These are phyloP conservation scores for Poecilia gillii DNA, from an alignment of 2,797 vertebrate genomes.

Conservation along the genomic window DNA sequence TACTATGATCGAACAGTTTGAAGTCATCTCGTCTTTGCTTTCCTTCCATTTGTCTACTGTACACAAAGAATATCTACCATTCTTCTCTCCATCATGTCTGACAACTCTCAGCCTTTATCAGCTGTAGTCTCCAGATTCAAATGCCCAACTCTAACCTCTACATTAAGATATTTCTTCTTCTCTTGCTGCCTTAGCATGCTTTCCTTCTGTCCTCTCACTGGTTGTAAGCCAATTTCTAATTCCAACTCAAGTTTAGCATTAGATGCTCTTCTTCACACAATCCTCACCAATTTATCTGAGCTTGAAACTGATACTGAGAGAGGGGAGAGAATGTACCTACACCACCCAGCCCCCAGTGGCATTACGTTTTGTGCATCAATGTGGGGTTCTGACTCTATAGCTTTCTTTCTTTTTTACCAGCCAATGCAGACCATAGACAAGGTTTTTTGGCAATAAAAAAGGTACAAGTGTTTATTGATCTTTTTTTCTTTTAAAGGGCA, in stretches of 20 bases:
- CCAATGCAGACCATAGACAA: background rate
- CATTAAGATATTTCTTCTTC: background rate
- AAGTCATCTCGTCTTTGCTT: no score
- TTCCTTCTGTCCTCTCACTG: background rate
- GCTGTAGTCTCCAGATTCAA: background rate
- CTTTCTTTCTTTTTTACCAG: background rate
- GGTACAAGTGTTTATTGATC: background rate
- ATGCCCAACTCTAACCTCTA: background rate
- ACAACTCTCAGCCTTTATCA: no score
- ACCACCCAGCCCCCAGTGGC: no score
- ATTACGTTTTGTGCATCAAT: background rate
- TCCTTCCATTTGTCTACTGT: no score
- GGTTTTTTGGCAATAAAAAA: background rate
- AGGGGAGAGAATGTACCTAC: background rate
- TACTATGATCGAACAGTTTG: no score
- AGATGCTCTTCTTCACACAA: background rate
- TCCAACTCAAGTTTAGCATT: no score
- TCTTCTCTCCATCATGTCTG: no score
- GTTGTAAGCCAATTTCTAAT: background rate
- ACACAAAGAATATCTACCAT: no score
- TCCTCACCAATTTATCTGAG: background rate
- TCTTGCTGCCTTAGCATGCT: background rate
- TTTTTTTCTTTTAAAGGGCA: background rate
- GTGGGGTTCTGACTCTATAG: background rate
- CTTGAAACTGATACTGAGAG: no score